A percentile compares a stretch with the other conserved stretches of the same genome.
Conservation (phyloP, 2,113 vertebrate genomes). For the Vidua chalybeata region DNA sequence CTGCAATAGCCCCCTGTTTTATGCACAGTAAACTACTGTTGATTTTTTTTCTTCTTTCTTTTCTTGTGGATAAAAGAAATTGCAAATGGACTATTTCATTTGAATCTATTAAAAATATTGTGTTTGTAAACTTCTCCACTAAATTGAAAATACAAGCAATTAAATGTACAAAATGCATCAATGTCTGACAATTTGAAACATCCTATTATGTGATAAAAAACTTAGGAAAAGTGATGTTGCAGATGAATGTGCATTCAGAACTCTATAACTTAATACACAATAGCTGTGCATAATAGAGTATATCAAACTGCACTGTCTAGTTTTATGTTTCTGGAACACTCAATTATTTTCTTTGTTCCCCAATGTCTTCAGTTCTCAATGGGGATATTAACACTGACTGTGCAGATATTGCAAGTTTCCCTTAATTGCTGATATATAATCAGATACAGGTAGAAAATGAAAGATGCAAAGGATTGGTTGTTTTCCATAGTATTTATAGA, state of each 20-base stretch:
- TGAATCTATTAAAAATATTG: not conserved
- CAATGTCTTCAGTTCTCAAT: not conserved
- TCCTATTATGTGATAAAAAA: not conserved
- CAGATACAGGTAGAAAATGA: not conserved
- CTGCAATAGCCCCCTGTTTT: not conserved
- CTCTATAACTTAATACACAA: not conserved
- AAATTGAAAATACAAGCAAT: not conserved
- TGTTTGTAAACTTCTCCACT: not conserved
- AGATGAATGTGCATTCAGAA: not conserved
- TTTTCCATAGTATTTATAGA: not conserved
- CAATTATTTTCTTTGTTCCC: not conserved
- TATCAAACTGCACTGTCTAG: not conserved
- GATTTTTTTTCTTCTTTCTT: not conserved
- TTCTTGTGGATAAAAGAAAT: not conserved
- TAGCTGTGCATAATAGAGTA: not conserved
- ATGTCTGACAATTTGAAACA: not conserved
- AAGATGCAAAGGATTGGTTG: not conserved
- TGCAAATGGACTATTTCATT: not conserved
- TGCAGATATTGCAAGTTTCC: not conserved
- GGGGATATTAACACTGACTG: not conserved
- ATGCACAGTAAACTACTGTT: not conserved
- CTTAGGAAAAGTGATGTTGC: not conserved
- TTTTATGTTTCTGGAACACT: not conserved
- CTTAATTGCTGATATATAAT: not conserved
- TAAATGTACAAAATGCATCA: not conserved